These are phyloP conservation scores for Drosophila histrio DNA, from an alignment of 2,888 invertebrate species.

Conservation along the genomic window DNA sequence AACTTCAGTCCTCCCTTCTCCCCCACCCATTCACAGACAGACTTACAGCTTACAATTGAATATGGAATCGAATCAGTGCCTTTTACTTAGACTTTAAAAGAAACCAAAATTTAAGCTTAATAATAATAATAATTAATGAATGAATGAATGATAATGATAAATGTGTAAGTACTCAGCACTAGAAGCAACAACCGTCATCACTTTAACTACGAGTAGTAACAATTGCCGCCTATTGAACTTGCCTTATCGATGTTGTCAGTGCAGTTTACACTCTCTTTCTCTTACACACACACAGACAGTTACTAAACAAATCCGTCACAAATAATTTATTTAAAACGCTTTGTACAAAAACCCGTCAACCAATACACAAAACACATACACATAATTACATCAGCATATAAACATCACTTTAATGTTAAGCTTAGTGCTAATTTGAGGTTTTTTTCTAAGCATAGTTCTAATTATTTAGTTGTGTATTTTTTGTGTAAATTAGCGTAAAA, in stretches of 20 bases:
- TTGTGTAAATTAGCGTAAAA: constrained; percentile 76
- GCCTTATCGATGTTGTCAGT: constrained; percentile 57
- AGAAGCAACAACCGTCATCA: constrained; percentile 61
- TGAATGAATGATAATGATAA: constrained; percentile 7
- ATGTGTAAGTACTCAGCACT: constrained; percentile 37
- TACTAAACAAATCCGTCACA: constrained; percentile 67
- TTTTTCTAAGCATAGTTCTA: constrained; percentile 65
- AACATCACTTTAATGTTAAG: constrained; percentile 60
- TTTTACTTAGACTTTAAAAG: constrained; percentile 70
- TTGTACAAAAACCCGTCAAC: constrained; percentile 51
- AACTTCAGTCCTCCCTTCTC: too few relatives aligned
- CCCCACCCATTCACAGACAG: not conserved
- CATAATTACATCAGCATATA: constrained; percentile 42
- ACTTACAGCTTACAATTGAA: constrained; percentile 27
- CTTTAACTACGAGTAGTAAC: constrained; percentile 20
- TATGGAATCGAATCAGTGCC: constrained; percentile 62
- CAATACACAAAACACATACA: constrained; percentile 20
- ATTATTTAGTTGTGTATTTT: constrained; percentile 65
- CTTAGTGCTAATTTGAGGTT: constrained; percentile 57
- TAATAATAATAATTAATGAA: constrained; percentile 27
- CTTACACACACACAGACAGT: too few relatives aligned
- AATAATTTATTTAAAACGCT: constrained; percentile 38
- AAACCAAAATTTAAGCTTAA: constrained; percentile 52
- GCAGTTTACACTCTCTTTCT: constrained; percentile 16
- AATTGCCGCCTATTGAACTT: constrained; percentile 69